A percentile compares a stretch with the other conserved stretches of the same genome.
These are phyloP conservation scores for Habroteleia sp. DNA, from an alignment of 2,888 invertebrate species.

Conservation along the genomic window DNA sequence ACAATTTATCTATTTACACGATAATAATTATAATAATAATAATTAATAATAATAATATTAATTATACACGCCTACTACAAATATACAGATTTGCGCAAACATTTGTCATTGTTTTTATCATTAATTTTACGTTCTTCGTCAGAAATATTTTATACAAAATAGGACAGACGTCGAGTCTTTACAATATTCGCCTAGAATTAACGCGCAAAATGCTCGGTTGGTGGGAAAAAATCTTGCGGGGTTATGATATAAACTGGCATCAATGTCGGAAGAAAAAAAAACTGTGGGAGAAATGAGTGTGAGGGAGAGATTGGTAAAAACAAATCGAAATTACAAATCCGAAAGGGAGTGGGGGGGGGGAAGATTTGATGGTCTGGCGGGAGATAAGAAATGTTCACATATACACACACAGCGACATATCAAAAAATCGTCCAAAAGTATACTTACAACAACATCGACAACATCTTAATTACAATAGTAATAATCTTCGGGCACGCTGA, in stretches of 20 bases:
- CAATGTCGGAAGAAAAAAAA: conserved; percentile 19
- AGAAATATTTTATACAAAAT: conserved; percentile 69
- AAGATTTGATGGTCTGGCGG: too few species aligned
- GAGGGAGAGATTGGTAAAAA: neutral
- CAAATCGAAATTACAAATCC: neutral
- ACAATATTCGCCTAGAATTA: conserved; percentile 66
- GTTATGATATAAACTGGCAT: conserved; percentile 62
- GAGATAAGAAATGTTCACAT: conserved; percentile 31
- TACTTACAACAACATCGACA: conserved; percentile 78
- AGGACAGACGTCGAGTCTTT: conserved; percentile 71
- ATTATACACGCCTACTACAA: conserved; percentile 78
- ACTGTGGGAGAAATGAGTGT: neutral
- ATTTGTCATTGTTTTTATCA: conserved; percentile 25
- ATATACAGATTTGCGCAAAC: conserved; percentile 76
- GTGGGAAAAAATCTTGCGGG: conserved; percentile 40
- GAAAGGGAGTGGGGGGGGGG: conserved; percentile 11
- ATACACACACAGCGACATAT: conserved; percentile 63
- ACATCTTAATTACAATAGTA: conserved; percentile 73
- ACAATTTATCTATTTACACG: conserved; percentile 75
- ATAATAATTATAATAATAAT: conserved; percentile 67
- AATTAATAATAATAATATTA: conserved; percentile 71
- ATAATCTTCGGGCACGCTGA: conserved; percentile 58
- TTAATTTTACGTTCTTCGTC: conserved; percentile 46
- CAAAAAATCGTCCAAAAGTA: conserved; percentile 69
- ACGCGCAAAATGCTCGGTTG: conserved; percentile 49